Evolutionary conservation across 2,888 invertebrate genomes (phyloP), one percentile per base, ranked within the genome.

Genomic region (Xanthia togata): DNA sequence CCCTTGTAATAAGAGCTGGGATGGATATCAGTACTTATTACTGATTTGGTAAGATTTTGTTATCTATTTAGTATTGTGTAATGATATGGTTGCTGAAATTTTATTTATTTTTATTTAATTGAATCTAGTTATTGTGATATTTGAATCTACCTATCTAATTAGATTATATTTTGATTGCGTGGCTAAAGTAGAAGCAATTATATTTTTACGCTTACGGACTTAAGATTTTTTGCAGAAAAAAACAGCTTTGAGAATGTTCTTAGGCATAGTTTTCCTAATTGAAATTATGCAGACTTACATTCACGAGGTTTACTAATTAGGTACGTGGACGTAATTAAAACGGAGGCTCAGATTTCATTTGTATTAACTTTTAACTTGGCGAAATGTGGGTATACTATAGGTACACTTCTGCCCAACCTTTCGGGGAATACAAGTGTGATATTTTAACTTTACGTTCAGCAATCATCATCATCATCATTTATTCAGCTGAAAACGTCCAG

Each of bases 31-130:
- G 41, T 41, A 11, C 9, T 1, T 41, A 59, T 55, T 57, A 41
- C 41, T 20, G 38, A 79, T 68, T 53, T 0, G 35, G 72, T 87
- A 88, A 83, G 79, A 69, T 65, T 38, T 62, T 62, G 44, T 65
- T 75, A 71, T 75, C 31, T 62, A 35, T 75, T 55, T 57, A 63
- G 20, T 11, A 47, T 77, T 81, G 50, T 44, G 44, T 14, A 44
- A 44, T 44, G 77, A 26, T n/a, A 67, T 38, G 26, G 14, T 44
- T 23, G 26, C 14, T 68, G 9, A 35, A 59, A 23, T 60, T 64
- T 53, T 35, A 0, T 35, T 17, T 14, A 59, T 31, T 69, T 69
- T 72, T 73, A 70, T 41, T 78, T 73, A 78, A 44, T 53, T 5
- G 2, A 55, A 60, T 74, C 14, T 62, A 47, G 35, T 17, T 53